Evolutionary conservation across 2,888 invertebrate genomes (phyloP).

Genomic region (Argyresthia albistria): DNA sequence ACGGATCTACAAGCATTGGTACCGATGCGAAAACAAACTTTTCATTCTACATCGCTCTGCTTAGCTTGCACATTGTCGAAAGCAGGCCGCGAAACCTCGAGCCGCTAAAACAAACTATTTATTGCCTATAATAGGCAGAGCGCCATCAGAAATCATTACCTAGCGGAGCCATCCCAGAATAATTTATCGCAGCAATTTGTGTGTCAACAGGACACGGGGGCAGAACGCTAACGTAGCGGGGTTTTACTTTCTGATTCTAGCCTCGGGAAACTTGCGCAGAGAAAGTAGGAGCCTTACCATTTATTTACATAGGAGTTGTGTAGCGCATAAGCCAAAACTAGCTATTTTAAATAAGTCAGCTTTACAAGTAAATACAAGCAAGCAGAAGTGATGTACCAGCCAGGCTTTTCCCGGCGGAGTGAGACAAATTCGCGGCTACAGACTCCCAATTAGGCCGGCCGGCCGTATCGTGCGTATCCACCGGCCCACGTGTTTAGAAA

Average conservation of each 20-base stretch:
- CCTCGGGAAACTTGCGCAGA: slow-evolving; percentile 66
- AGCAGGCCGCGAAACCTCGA: not conserved
- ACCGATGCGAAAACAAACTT: not conserved
- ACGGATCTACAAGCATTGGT: not conserved
- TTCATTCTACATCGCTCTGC: not conserved
- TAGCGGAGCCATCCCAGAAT: slow-evolving; percentile 34
- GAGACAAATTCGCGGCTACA: slow-evolving; percentile 58
- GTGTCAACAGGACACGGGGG: slow-evolving; percentile 66
- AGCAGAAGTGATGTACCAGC: not conserved
- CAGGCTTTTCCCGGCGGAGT: slow-evolving; percentile 31
- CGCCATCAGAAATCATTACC: slow-evolving; percentile 9
- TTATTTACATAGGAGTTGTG: slow-evolving; percentile 5
- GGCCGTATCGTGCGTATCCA: slow-evolving; percentile 63
- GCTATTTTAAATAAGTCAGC: slow-evolving; percentile 16
- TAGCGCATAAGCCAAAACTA: not conserved
- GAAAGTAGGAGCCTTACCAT: slow-evolving; percentile 46
- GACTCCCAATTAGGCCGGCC: slow-evolving; percentile 58
- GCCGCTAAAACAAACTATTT: slow-evolving; percentile 6
- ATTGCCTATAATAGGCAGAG: slow-evolving; percentile 9
- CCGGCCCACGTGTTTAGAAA: slow-evolving; percentile 61
- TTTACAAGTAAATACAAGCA: not conserved
- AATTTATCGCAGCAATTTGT: slow-evolving; percentile 57
- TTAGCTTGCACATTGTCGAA: not conserved
- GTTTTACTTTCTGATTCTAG: slow-evolving; percentile 69
- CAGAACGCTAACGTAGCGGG: slow-evolving; percentile 61